These are phyloP conservation scores for Branchinecta lindahli DNA, from an alignment of 1,140 invertebrate species.

Conservation along the genomic window DNA sequence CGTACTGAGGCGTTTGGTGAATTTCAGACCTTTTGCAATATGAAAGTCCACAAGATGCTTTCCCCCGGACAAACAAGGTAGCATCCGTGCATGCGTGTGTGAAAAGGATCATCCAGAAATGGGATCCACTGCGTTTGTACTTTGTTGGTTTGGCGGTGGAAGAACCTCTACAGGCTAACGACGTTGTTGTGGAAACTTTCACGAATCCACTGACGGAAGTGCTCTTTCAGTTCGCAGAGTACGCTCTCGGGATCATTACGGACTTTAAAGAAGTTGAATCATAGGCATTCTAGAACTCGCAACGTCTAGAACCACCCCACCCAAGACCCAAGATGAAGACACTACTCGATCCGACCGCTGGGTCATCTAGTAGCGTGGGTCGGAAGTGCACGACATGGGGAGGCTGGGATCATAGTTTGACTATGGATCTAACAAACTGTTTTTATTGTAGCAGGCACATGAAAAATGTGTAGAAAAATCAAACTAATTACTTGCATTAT, in stretches of 20 bases:
- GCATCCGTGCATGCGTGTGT: constrained; percentile 28
- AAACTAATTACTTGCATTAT: too few species aligned
- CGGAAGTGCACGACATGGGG: too few species aligned
- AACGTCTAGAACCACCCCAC: too few species aligned
- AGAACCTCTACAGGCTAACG: constrained; percentile 29
- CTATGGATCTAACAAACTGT: too few species aligned
- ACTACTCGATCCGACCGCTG: too few species aligned
- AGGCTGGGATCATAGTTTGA: too few species aligned
- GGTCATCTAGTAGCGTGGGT: too few species aligned
- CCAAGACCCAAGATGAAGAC: too few species aligned
- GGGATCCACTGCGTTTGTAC: constrained; percentile 26
- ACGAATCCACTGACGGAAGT: constrained; percentile 27
- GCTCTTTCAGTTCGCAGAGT: constrained; percentile 28
- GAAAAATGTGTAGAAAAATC: too few species aligned
- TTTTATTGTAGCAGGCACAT: too few species aligned
- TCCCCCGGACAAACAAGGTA: constrained; percentile 25
- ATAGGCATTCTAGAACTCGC: too few species aligned
- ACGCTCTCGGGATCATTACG: constrained; percentile 24
- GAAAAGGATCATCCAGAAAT: constrained; percentile 28
- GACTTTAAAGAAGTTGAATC: too few species aligned
- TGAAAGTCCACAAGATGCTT: constrained; percentile 29
- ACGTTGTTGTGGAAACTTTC: constrained; percentile 27
- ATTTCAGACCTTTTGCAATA: constrained; percentile 28
- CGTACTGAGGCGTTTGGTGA: constrained; percentile 27
- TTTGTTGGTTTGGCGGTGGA: constrained; percentile 25